These are phyloP conservation scores for Zingel zingel DNA, from an alignment of 2,113 vertebrate species.

Conservation along the genomic window DNA sequence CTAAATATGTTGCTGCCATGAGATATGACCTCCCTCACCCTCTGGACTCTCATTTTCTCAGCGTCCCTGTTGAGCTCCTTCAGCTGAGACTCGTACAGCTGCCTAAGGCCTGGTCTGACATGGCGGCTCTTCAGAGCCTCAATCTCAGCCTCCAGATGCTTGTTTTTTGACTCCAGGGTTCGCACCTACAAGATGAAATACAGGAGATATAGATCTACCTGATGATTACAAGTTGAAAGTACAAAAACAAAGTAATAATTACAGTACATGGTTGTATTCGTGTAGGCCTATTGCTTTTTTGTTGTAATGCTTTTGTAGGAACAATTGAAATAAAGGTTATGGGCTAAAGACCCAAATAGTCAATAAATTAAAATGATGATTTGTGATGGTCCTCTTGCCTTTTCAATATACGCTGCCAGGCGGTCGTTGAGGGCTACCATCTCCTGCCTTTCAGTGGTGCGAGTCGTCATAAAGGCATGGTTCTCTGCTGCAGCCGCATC, in stretches of 20 bases:
- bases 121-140: conserved; percentile 70
- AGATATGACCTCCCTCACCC: conserved; percentile 60
- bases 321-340: neutral
- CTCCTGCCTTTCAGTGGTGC: conserved; percentile 81
- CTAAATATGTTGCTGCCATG: neutral
- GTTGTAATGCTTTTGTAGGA: neutral
- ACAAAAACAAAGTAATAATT: no score
- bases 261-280: neutral
- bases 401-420: conserved; percentile 82
- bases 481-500: conserved; percentile 82
- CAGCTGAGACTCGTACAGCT: conserved; percentile 81
- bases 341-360: neutral
- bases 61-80: conserved; percentile 77
- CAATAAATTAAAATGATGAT: neutral
- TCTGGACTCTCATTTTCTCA: conserved; percentile 78
- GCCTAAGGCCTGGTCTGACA: conserved; percentile 69
- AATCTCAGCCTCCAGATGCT: conserved; percentile 76
- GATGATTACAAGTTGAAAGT: neutral
- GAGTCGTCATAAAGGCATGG: conserved; percentile 75
- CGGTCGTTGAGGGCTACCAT: conserved; percentile 84
- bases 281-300: no score
- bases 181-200: conserved; percentile 76
- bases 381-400: conserved; percentile 56
- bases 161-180: conserved; percentile 78
- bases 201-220: neutral